Conservation (phyloP, 2,888 invertebrate species). For the Andrena fulva region DNA sequence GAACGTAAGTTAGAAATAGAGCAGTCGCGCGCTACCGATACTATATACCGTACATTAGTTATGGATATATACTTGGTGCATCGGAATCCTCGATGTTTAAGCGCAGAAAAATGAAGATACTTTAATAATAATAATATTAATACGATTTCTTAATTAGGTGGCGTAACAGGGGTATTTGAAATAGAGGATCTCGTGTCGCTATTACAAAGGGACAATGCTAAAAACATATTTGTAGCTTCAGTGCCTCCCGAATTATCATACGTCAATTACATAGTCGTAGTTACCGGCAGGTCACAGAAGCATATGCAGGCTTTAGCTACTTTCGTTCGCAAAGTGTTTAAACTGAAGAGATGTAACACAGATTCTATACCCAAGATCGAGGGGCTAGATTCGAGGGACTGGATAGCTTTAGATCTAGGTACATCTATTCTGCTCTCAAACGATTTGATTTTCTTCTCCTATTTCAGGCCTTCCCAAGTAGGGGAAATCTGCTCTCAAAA, state of each 20-base stretch:
- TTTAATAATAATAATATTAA: slow-evolving; percentile 14
- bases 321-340: slow-evolving; percentile 91
- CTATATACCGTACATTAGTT: neutral
- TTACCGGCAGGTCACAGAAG: slow-evolving; percentile 90
- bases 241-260: slow-evolving; percentile 92
- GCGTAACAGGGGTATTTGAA: slow-evolving; percentile 93
- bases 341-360: slow-evolving; percentile 88
- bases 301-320: slow-evolving; percentile 91
- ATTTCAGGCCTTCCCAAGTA: too few relatives aligned
- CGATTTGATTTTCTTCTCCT: neutral
- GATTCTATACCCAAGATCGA: slow-evolving; percentile 92
- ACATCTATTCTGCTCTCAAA: slow-evolving; percentile 59
- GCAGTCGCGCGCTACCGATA: too few relatives aligned
- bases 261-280: slow-evolving; percentile 94
- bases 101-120: neutral
- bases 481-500: too few relatives aligned
- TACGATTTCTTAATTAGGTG: slow-evolving; percentile 87
- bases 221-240: slow-evolving; percentile 92
- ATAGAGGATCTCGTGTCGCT: slow-evolving; percentile 93
- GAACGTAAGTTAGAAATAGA: slow-evolving; percentile 85
- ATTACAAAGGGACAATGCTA: slow-evolving; percentile 91
- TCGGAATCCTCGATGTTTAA: neutral
- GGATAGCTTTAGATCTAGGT: slow-evolving; percentile 97
- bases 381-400: slow-evolving; percentile 91
- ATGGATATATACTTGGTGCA: slow-evolving; percentile 1